These are phyloP conservation scores for Cheilosia scutellata DNA, from an alignment of 2,888 invertebrate species.

Conservation along the genomic window DNA sequence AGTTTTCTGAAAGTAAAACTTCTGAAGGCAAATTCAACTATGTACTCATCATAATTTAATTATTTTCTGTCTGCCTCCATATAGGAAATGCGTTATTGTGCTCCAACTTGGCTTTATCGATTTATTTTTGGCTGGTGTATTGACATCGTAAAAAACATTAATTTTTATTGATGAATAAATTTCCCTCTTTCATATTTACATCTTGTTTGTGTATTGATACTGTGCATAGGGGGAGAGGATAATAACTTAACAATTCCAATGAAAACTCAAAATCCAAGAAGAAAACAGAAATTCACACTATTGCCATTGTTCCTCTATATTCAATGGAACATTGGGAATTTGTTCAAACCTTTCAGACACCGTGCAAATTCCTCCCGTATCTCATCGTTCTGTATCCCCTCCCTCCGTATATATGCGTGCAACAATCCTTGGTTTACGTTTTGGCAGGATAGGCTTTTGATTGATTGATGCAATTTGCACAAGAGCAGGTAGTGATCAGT, in stretches of 20 bases:
- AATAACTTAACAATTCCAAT: slow-evolving; percentile 11
- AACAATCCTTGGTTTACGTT: no score
- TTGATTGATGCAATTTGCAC: no score
- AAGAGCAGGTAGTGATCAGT: no score
- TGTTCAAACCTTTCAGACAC: no score
- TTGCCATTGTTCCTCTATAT: not conserved
- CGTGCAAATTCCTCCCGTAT: no score
- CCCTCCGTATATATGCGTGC: no score
- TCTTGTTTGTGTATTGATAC: slow-evolving; percentile 8
- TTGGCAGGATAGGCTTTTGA: no score
- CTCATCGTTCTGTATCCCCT: no score
- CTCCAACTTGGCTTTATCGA: slow-evolving; percentile 54
- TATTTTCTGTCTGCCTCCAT: slow-evolving; percentile 23
- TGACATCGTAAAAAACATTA: slow-evolving; percentile 58
- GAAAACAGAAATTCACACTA: slow-evolving; percentile 6
- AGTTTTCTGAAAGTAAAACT: slow-evolving; percentile 32
- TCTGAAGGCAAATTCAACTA: slow-evolving; percentile 41
- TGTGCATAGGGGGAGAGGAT: not conserved
- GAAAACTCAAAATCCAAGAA: slow-evolving; percentile 20
- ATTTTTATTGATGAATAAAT: slow-evolving; percentile 68
- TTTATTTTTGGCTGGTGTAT: slow-evolving; percentile 62
- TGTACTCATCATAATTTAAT: slow-evolving; percentile 21
- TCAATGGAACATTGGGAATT: no score
- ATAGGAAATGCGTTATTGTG: slow-evolving; percentile 36
- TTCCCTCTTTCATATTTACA: slow-evolving; percentile 49